Conservation (phyloP, 2,888 invertebrate species). For the Nemotelus pantherinus region DNA sequence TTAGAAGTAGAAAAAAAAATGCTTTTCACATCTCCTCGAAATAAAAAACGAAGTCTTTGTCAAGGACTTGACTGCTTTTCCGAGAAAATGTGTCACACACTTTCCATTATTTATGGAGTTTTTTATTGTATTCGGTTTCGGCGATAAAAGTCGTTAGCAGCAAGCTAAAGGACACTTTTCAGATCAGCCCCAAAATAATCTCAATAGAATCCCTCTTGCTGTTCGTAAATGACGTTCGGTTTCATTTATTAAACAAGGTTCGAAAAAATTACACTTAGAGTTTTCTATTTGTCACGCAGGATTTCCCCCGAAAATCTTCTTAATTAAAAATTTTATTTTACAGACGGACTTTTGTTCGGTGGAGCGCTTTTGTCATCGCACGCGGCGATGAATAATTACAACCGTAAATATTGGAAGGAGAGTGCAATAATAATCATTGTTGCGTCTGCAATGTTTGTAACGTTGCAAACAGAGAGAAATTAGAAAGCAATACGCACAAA, state of each 20-base stretch:
- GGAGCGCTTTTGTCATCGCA: not conserved
- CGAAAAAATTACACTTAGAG: not conserved
- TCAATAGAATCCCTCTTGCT: conserved; percentile 6
- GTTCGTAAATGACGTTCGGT: conserved; percentile 13
- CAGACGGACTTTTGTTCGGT: not conserved
- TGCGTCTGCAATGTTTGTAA: not conserved
- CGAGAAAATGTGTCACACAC: conserved; percentile 54
- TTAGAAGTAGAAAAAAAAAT: conserved; percentile 1
- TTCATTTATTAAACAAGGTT: conserved; percentile 36
- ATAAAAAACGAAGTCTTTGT: not conserved
- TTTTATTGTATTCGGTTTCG: conserved; percentile 52
- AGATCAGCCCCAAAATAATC: conserved; percentile 32
- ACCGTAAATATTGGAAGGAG: conserved; percentile 21
- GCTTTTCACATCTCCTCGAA: not conserved
- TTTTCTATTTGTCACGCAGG: not conserved
- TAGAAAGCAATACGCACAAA: too few species aligned
- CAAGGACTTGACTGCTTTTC: not conserved
- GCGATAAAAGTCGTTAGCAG: conserved; percentile 36
- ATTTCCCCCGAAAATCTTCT: conserved; percentile 29
- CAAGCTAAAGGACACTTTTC: conserved; percentile 6
- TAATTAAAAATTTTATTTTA: conserved; percentile 32
- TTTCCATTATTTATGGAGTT: conserved; percentile 54
- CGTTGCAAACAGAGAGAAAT: too few species aligned
- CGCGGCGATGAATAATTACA: conserved; percentile 11
- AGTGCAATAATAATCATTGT: not conserved